Evolutionary conservation across 2,888 invertebrate species (phyloP).

Genomic region (Eristalinus aeneus): DNA sequence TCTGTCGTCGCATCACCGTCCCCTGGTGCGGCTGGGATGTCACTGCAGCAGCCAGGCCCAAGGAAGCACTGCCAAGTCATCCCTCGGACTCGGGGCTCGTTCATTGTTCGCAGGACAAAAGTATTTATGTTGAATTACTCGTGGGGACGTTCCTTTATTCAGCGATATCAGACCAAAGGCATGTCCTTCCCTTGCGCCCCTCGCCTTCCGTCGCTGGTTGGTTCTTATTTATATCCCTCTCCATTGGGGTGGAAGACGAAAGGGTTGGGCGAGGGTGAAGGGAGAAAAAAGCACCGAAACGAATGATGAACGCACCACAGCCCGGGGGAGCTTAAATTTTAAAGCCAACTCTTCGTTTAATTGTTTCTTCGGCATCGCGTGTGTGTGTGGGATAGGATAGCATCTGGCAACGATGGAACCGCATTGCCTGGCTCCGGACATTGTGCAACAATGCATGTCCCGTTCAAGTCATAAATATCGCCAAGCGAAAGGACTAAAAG

Average conservation of each 20-base stretch:
- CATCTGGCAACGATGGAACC: slow-evolving; percentile 35
- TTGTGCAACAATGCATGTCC: slow-evolving; percentile 50
- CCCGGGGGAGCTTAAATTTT: slow-evolving; percentile 45
- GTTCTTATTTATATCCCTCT: not conserved
- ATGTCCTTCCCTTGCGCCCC: not conserved
- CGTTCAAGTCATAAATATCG: slow-evolving; percentile 48
- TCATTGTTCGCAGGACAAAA: slow-evolving; percentile 64
- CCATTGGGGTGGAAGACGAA: not conserved
- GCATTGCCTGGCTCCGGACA: not conserved
- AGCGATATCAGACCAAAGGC: slow-evolving; percentile 33
- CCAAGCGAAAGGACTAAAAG: slow-evolving; percentile 52
- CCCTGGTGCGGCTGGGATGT: not conserved
- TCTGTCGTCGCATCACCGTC: slow-evolving; percentile 1
- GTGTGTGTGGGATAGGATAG: not conserved
- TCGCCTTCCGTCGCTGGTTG: not conserved
- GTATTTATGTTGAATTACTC: slow-evolving; percentile 68
- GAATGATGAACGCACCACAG: slow-evolving; percentile 27
- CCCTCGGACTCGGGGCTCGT: slow-evolving; percentile 29
- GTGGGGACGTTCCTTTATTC: slow-evolving; percentile 57
- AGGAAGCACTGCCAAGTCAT: slow-evolving; percentile 29
- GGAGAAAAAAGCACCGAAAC: not conserved
- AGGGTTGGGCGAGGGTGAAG: not conserved
- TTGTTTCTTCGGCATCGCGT: slow-evolving; percentile 33
- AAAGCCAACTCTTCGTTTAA: slow-evolving; percentile 59
- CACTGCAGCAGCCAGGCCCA: slow-evolving; percentile 18